A percentile compares a stretch with the other conserved stretches of the same genome.
Conservation (phyloP, 2,113 vertebrate genomes). For the Zosterops japonicus region DNA sequence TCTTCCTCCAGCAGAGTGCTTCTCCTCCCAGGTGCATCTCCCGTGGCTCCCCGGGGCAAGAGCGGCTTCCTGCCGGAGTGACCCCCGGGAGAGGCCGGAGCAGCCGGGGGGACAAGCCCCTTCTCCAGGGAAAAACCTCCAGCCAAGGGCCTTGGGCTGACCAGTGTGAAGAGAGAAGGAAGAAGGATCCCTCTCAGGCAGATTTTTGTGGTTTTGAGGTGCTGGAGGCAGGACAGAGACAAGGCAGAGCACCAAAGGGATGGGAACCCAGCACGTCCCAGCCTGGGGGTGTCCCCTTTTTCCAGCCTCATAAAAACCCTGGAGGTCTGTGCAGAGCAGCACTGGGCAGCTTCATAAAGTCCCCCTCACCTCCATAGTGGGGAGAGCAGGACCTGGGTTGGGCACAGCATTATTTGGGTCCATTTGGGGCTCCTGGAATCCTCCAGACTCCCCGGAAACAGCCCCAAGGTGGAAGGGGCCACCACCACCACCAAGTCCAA, state of each 20-base stretch:
- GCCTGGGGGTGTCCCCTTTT: background rate
- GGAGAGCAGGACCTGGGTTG: background rate
- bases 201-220: background rate
- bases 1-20: conserved; percentile 72
- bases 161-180: background rate
- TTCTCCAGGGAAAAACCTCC: rapidly evolving
- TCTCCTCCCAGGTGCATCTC: conserved; percentile 77
- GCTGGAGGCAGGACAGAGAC: background rate
- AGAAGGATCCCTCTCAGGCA: background rate
- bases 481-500: rapidly evolving
- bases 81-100: background rate
- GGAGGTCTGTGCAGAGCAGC: background rate
- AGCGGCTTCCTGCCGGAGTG: conserved; percentile 54
- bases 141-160: background rate
- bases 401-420: rapidly evolving
- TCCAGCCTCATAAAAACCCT: background rate
- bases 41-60: conserved; percentile 1
- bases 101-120: background rate
- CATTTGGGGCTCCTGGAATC: rapidly evolving
- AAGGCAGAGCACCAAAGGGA: background rate
- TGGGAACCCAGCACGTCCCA: background rate
- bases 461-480: background rate
- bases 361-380: rapidly evolving
- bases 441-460: background rate
- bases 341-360: background rate